These are phyloP conservation scores for Verasper variegatus DNA, from an alignment of 2,113 vertebrate genomes.

Conservation along the genomic window DNA sequence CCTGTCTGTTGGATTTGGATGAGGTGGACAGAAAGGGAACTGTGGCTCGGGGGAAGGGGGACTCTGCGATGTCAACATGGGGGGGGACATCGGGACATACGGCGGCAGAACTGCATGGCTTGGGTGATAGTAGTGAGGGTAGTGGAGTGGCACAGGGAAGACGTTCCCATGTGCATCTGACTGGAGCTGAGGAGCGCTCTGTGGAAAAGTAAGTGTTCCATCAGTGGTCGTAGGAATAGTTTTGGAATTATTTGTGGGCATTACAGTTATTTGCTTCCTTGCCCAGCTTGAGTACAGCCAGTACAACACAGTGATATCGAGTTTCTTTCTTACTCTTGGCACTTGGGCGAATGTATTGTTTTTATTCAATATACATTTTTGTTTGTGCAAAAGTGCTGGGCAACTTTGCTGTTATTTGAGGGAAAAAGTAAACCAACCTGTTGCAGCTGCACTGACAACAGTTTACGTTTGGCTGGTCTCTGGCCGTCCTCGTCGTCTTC, in stretches of 20 bases:
- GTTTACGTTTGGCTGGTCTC: slow-evolving; percentile 56
- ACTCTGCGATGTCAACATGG: background rate
- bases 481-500: slow-evolving; percentile 52
- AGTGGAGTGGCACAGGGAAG: slow-evolving; percentile 43
- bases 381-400: no score
- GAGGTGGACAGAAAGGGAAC: background rate
- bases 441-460: slow-evolving; percentile 19
- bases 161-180: slow-evolving; percentile 25
- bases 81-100: slow-evolving; percentile 22
- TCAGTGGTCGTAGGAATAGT: slow-evolving; percentile 7
- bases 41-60: slow-evolving; percentile 4
- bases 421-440: slow-evolving; percentile 64
- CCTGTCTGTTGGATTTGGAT: slow-evolving; percentile 9
- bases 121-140: slow-evolving; percentile 44
- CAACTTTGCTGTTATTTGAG: background rate
- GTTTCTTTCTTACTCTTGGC: background rate
- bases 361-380: no score
- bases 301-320: background rate
- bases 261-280: background rate
- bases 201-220: background rate
- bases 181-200: slow-evolving; percentile 34
- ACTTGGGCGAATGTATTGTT: background rate
- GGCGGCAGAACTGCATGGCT: slow-evolving; percentile 33
- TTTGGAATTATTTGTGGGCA: background rate
- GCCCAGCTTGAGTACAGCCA: background rate